Base-by-base conservation (phyloP, 2,797 vertebrate species). In the Rhynchotus rufescens region DNA sequence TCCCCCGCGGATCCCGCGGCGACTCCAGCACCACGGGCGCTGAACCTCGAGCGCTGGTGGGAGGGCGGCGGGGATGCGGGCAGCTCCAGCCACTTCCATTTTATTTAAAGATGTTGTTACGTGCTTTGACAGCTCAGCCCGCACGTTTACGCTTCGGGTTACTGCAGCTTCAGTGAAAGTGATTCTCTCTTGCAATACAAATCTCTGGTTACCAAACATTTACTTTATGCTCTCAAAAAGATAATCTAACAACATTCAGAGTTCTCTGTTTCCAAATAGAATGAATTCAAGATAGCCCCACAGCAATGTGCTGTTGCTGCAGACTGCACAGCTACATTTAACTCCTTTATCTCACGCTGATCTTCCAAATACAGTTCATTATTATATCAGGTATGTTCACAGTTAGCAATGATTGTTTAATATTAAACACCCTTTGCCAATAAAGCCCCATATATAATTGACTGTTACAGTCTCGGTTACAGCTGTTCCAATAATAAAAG, bases 341-440 rank as follows among this genome's bases (percentile, higher is more conserved):
- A 94, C 96, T 93, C 66, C 94, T 96, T 94, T 96, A 94, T 95
- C 95, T 96, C 92, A 92, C 15, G 72, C 42, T 93, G 95, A 95
- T 97, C 96, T 96, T 95, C 89, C 82, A 89, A 95, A 85, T 89
- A 73, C 91, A 93, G 90, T 74, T 90, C 95, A 89, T 96, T 96
- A 97, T 97, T 95, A 45, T 91, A 94, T 93, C 93, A 97, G 96
- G 93, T 97, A 96, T 94, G 94, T 95, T 97, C 97, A 97, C 32
- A 54, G 87, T 97, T 96, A 96, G 94, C 94, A 96, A 89, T 87
- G 93, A 96, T 96, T 96, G 60, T 96, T 93, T 94, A 96, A 96
- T 96, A 96, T 96, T 93, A 90, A 95, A 92, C 93, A 93, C 91
- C 80, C 87, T 93, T 85, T 90, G 76, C 91, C 88, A 93, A 85